These are phyloP conservation scores for Ceyx cyanopectus DNA, from an alignment of 2,113 vertebrate genomes.

Conservation along the genomic window DNA sequence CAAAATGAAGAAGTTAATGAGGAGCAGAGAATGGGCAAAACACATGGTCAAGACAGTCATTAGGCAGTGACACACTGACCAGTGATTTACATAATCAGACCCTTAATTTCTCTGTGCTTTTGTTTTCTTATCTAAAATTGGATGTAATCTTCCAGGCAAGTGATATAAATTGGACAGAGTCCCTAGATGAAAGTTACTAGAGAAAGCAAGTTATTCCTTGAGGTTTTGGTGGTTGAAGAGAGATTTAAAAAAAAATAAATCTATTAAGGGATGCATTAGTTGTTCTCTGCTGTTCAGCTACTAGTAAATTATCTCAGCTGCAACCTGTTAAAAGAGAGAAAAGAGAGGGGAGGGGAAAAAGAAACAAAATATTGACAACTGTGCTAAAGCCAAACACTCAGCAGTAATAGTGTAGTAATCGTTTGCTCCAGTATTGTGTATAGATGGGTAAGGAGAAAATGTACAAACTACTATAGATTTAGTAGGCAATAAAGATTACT, in stretches of 20 bases:
- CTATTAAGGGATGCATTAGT: background rate
- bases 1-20: background rate
- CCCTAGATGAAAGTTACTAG: background rate
- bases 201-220: background rate
- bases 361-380: background rate
- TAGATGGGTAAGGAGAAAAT: background rate
- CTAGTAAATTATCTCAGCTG: background rate
- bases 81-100: background rate
- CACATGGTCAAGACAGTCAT: background rate
- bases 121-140: background rate
- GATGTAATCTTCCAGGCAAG: background rate
- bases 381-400: background rate
- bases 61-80: background rate
- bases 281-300: background rate
- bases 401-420: background rate
- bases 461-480: background rate
- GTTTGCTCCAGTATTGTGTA: background rate
- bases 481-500: background rate
- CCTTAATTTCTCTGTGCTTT: background rate
- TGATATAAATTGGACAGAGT: background rate
- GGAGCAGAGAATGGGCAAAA: background rate
- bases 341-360: background rate
- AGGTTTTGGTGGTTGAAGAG: background rate
- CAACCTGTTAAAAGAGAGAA: background rate
- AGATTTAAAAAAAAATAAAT: background rate